These are phyloP conservation scores for Halictus rubicundus DNA, from an alignment of 1,140 invertebrate genomes.

Conservation along the genomic window DNA sequence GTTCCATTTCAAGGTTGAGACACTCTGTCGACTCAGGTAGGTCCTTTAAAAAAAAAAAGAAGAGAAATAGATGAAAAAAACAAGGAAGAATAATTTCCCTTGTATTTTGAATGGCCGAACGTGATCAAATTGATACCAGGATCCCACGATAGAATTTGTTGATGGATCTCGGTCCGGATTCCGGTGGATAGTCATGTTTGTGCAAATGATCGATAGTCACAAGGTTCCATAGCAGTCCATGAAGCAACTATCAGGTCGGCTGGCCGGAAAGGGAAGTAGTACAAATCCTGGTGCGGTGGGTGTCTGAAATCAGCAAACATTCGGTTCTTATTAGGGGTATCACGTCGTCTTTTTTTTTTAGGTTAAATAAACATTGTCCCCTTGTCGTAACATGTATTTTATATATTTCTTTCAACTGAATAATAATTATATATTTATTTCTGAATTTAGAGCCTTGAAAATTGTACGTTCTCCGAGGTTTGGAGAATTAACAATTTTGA, in stretches of 20 bases:
- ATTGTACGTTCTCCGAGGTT: too few species aligned
- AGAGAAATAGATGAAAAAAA: background rate
- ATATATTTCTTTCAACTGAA: too few species aligned
- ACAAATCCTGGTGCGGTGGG: constrained; percentile 86
- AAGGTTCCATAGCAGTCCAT: constrained; percentile 94
- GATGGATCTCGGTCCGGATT: constrained; percentile 69
- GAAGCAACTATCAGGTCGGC: constrained; percentile 89
- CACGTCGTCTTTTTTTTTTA: too few species aligned
- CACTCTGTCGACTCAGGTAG: constrained; percentile 66
- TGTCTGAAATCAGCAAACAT: constrained; percentile 54
- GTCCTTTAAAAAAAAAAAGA: constrained; percentile 62
- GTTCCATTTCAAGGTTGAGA: constrained; percentile 88
- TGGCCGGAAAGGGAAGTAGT: constrained; percentile 94
- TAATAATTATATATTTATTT: too few species aligned
- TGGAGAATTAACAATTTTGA: too few species aligned
- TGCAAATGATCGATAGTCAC: constrained; percentile 83
- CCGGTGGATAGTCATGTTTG: constrained; percentile 88
- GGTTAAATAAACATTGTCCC: too few species aligned
- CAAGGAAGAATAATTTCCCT: too few species aligned
- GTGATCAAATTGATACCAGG: constrained; percentile 64
- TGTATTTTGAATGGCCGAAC: background rate
- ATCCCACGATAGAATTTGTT: constrained; percentile 94
- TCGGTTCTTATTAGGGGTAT: background rate
- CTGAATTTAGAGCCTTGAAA: too few species aligned
- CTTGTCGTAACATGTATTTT: too few species aligned